Percentiles rank a stretch among this genome's conserved stretches.
Conservation (phyloP, 1,140 invertebrate species). For the Drosophila murphyi region DNA sequence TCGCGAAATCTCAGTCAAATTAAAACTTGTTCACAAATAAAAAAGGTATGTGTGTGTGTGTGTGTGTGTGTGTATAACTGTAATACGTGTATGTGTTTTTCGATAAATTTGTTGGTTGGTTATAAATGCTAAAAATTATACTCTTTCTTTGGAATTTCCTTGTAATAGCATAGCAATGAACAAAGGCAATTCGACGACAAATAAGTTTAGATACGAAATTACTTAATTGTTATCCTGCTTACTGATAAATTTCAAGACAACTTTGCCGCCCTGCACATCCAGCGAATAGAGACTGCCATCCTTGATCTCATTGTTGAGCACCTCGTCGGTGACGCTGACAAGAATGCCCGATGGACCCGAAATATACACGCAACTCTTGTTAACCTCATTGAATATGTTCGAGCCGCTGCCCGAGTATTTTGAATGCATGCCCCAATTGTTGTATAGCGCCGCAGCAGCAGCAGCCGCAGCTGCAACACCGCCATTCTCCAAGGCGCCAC, state of each 20-base stretch:
- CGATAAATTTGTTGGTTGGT: slow-evolving; percentile 9
- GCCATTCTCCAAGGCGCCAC: slow-evolving; percentile 59
- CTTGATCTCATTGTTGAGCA: slow-evolving; percentile 87
- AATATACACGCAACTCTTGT: slow-evolving; percentile 86
- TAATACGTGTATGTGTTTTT: slow-evolving; percentile 22
- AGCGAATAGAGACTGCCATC: slow-evolving; percentile 88
- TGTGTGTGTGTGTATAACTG: slow-evolving; percentile 11
- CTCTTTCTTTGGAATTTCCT: slow-evolving; percentile 31
- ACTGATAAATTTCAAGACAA: slow-evolving; percentile 79
- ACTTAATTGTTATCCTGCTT: slow-evolving; percentile 76
- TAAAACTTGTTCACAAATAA: slow-evolving; percentile 70
- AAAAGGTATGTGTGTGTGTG: slow-evolving; percentile 5
- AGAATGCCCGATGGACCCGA: slow-evolving; percentile 91
- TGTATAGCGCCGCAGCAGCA: slow-evolving; percentile 55
- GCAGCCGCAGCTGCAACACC: slow-evolving; percentile 24
- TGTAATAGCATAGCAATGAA: slow-evolving; percentile 10
- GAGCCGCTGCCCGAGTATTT: slow-evolving; percentile 84
- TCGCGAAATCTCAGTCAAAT: slow-evolving; percentile 74
- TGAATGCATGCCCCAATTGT: slow-evolving; percentile 80
- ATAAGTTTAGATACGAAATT: not conserved
- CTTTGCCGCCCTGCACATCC: slow-evolving; percentile 85
- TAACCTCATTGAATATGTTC: slow-evolving; percentile 80
- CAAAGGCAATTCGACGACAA: slow-evolving; percentile 42
- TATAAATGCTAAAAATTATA: slow-evolving; percentile 76
- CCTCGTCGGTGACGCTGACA: slow-evolving; percentile 90